Evolutionary conservation across 2,888 invertebrate genomes (phyloP).

Genomic region (Agrotis segetum): DNA sequence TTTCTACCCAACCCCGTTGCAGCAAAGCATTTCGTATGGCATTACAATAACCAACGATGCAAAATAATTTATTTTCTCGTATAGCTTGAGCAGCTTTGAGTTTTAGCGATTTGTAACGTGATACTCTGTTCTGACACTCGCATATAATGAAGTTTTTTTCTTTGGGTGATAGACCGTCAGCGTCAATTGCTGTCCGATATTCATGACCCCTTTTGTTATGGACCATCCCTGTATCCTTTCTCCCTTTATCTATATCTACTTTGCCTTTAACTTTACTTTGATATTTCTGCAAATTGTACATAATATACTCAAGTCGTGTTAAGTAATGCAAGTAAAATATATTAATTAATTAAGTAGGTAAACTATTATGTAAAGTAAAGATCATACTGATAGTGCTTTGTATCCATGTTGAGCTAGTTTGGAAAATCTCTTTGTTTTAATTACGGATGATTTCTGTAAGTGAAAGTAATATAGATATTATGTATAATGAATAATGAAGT

Average conservation of each 20-base stretch:
- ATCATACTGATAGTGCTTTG: conserved; percentile 23
- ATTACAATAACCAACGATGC: conserved; percentile 88
- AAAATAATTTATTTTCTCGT: conserved; percentile 88
- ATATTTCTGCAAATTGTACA: conserved; percentile 42
- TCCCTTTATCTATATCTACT: conserved; percentile 39
- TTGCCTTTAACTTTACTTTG: conserved; percentile 39
- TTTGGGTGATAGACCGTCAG: conserved; percentile 79
- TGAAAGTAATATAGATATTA: neutral
- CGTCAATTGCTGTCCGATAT: conserved; percentile 57
- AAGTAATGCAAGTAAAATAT: neutral
- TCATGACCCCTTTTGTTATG: conserved; percentile 45
- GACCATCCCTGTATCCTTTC: neutral
- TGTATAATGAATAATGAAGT: too few relatives aligned
- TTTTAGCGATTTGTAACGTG: conserved; percentile 81
- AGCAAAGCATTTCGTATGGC: conserved; percentile 91
- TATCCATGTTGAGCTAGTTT: conserved; percentile 19
- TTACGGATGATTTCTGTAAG: conserved; percentile 33
- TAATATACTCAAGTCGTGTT: conserved; percentile 5
- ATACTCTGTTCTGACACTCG: conserved; percentile 77
- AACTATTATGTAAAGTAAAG: neutral
- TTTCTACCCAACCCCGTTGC: conserved; percentile 94
- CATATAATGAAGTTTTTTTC: conserved; percentile 82
- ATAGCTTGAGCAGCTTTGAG: conserved; percentile 87
- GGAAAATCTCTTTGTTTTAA: conserved; percentile 17
- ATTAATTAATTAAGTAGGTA: neutral